Percentiles rank a stretch among this genome's conserved stretches.
Evolutionary conservation across 1,140 invertebrate species (phyloP).

Genomic region (Heliconius nattereri): DNA sequence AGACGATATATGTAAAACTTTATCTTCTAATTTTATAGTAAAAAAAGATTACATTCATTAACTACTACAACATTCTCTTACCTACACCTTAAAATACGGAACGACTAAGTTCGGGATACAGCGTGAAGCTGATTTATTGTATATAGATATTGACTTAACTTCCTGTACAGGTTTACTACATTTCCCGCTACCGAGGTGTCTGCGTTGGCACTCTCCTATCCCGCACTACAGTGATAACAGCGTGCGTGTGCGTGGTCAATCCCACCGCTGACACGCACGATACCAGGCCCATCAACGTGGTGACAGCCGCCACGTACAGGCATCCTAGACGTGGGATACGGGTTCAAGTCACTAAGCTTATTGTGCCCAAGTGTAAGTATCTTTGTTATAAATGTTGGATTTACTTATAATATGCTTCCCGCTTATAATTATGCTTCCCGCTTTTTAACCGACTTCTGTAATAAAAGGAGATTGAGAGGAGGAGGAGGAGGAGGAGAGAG

Average conservation of each 20-base stretch:
- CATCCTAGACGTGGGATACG: slow-evolving; percentile 63
- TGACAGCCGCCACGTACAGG: slow-evolving; percentile 56
- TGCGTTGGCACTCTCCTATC: slow-evolving; percentile 65
- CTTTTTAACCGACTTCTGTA: too few species aligned
- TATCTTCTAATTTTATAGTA: too few species aligned
- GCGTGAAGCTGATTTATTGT: not conserved
- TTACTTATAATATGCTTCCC: not conserved
- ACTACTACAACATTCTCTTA: too few species aligned
- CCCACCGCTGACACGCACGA: slow-evolving; percentile 38
- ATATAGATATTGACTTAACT: not conserved
- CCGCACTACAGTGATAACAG: slow-evolving; percentile 56
- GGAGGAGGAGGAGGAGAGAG: too few species aligned
- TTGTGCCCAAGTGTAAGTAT: slow-evolving; percentile 61
- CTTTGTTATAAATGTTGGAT: not conserved
- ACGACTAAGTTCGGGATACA: not conserved
- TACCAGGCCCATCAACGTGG: slow-evolving; percentile 60
- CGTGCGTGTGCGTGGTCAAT: slow-evolving; percentile 61
- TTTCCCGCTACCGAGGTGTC: slow-evolving; percentile 62
- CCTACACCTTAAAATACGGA: too few species aligned
- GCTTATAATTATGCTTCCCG: not conserved
- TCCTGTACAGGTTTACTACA: slow-evolving; percentile 60
- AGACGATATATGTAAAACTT: too few species aligned
- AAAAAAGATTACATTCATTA: too few species aligned
- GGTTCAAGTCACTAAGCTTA: slow-evolving; percentile 65
- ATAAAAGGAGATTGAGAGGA: too few species aligned